A percentile compares a stretch with the other conserved stretches of the same genome.
phyloP scores from a whole-genome alignment of 2,888 invertebrate species.

The Nemotelus pantherinus region DNA sequence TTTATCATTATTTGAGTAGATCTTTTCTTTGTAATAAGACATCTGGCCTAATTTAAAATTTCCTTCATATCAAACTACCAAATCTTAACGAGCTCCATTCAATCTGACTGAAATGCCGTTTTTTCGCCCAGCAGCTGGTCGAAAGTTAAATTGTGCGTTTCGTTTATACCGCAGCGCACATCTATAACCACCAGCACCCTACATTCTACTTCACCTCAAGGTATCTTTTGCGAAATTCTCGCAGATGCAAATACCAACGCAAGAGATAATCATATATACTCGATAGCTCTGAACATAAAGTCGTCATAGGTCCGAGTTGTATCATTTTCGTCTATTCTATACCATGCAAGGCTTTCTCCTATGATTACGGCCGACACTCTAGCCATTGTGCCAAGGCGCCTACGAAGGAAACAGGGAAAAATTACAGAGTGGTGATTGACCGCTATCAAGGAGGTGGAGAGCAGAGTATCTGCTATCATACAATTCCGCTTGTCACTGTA shows the following conservation, averaged over 20 bases:
- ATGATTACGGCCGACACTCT: not conserved
- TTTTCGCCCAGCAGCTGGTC: constrained; percentile 1
- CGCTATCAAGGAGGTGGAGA: not conserved
- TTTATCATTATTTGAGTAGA: too few species aligned
- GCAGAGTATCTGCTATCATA: not conserved
- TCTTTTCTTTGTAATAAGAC: not conserved
- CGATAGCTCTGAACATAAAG: not conserved
- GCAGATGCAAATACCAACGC: constrained; percentile 13
- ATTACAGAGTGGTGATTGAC: constrained; percentile 29
- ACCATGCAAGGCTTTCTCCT: not conserved
- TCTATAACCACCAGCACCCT: not conserved
- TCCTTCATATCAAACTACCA: constrained; percentile 16
- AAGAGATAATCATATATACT: constrained; percentile 15
- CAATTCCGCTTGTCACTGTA: constrained; percentile 34
- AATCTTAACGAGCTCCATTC: constrained; percentile 23
- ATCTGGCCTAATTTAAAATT: constrained; percentile 40
- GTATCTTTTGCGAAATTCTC: not conserved
- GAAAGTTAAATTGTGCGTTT: constrained; percentile 28
- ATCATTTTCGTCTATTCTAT: too few species aligned
- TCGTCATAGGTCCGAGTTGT: not conserved
- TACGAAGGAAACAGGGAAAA: constrained; percentile 1
- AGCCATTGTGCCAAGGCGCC: not conserved
- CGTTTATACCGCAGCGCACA: not conserved
- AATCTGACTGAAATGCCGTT: not conserved
- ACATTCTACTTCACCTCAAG: not conserved